Evolutionary conservation across 92 coral and sea anemone genomes (phyloP).

Genomic region (Pocillopora meandrina): DNA sequence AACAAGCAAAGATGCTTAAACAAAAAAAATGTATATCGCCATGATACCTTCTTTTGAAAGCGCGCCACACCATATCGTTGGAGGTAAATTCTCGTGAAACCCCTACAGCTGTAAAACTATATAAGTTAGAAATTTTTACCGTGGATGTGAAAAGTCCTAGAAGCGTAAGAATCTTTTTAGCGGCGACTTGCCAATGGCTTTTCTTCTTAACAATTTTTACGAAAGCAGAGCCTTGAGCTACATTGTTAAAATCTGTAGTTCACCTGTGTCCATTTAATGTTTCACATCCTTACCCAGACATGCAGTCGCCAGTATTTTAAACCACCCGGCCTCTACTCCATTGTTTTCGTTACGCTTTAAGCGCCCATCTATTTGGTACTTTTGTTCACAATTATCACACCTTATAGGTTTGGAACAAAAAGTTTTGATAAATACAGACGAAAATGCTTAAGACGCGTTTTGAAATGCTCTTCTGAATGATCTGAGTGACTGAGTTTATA

Average conservation of each 20-base stretch:
- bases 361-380: background rate
- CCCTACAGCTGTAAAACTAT: too few relatives aligned
- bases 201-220: background rate
- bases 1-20: too few relatives aligned
- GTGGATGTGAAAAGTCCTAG: too few relatives aligned
- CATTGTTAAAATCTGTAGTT: background rate
- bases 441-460: background rate
- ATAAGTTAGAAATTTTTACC: too few relatives aligned
- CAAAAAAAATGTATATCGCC: too few relatives aligned
- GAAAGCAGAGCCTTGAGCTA: background rate
- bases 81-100: too few relatives aligned
- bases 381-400: constrained; percentile 7
- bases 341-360: constrained; percentile 16
- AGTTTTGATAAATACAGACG: background rate
- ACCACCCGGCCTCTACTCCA: background rate
- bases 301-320: constrained; percentile 4
- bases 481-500: too few relatives aligned
- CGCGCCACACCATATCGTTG: too few relatives aligned
- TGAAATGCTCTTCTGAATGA: too few relatives aligned
- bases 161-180: background rate
- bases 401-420: background rate
- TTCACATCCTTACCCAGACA: constrained; percentile 10
- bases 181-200: background rate
- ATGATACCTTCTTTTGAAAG: too few relatives aligned
- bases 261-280: constrained; percentile 20